Evolutionary conservation across 2,113 vertebrate genomes (phyloP).

Genomic region (Vimba vimba): DNA sequence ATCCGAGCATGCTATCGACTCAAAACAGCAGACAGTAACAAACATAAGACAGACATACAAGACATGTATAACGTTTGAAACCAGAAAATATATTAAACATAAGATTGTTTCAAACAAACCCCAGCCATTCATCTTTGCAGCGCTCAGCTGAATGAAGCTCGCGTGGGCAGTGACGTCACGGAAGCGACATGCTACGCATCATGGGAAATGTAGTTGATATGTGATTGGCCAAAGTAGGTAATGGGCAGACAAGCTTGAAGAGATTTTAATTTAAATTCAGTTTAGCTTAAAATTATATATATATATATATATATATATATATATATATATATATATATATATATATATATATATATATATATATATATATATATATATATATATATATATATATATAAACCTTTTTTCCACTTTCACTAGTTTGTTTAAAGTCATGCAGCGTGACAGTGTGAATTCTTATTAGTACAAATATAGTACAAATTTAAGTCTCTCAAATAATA

Average conservation of each 20-base stretch:
- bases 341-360: too few species aligned
- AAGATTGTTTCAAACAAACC: constrained; percentile 49
- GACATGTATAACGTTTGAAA: neutral
- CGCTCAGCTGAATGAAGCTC: constrained; percentile 63
- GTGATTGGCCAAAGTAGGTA: neutral
- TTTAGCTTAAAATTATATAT: neutral
- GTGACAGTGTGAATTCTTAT: neutral
- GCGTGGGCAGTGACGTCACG: constrained; percentile 59
- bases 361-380: too few species aligned
- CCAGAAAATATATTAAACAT: neutral
- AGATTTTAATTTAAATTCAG: neutral
- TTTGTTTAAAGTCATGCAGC: too few species aligned
- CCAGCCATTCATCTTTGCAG: constrained; percentile 62
- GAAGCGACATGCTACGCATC: constrained; percentile 50
- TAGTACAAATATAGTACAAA: too few species aligned
- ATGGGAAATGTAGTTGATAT: constrained; percentile 60
- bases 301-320: too few species aligned
- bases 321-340: too few species aligned
- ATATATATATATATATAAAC: too few species aligned
- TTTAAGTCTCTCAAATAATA: too few species aligned
- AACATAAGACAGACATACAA: neutral
- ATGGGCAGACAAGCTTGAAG: neutral
- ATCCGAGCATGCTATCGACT: neutral
- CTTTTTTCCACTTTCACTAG: too few species aligned
- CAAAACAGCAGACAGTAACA: neutral